Conservation (phyloP, 2,888 invertebrate species). For the Mesoligia furuncula region DNA sequence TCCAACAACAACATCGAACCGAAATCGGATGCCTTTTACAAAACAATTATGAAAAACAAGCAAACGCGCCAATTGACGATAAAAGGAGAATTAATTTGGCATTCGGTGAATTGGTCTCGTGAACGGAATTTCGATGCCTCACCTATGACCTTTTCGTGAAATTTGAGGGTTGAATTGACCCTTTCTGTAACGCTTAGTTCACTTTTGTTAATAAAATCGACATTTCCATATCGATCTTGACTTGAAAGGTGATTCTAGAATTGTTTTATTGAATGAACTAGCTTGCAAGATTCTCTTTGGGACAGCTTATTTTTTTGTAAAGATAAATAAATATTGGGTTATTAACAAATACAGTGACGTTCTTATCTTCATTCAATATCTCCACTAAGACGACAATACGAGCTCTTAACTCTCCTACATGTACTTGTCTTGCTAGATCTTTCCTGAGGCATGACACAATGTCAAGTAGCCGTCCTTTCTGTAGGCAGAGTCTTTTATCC, state of each 20-base stretch:
- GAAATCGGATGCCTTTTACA: conserved; percentile 36
- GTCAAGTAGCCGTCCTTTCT: conserved; percentile 24
- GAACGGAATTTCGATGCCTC: conserved; percentile 40
- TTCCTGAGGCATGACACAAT: conserved; percentile 29
- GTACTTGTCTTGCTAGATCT: conserved; percentile 31
- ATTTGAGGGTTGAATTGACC: conserved; percentile 34
- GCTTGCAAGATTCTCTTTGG: background rate
- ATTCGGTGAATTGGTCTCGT: conserved; percentile 30
- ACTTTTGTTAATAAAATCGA: conserved; percentile 38
- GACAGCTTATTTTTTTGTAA: background rate
- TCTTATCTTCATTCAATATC: conserved; percentile 13
- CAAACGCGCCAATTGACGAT: conserved; percentile 14
- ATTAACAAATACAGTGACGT: background rate
- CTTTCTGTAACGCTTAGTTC: conserved; percentile 38
- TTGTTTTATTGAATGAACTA: background rate
- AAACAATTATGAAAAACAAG: conserved; percentile 51
- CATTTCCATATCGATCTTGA: conserved; percentile 32
- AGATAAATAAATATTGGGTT: background rate
- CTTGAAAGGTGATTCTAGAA: background rate
- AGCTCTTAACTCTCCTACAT: conserved; percentile 15
- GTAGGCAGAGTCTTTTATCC: conserved; percentile 26
- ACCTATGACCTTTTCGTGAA: conserved; percentile 55
- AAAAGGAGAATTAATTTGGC: conserved; percentile 43
- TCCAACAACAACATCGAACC: conserved; percentile 26
- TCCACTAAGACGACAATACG: conserved; percentile 19